Base-by-base conservation (phyloP, 2,888 invertebrate species). In the Tenthredo scrophulariae region DNA sequence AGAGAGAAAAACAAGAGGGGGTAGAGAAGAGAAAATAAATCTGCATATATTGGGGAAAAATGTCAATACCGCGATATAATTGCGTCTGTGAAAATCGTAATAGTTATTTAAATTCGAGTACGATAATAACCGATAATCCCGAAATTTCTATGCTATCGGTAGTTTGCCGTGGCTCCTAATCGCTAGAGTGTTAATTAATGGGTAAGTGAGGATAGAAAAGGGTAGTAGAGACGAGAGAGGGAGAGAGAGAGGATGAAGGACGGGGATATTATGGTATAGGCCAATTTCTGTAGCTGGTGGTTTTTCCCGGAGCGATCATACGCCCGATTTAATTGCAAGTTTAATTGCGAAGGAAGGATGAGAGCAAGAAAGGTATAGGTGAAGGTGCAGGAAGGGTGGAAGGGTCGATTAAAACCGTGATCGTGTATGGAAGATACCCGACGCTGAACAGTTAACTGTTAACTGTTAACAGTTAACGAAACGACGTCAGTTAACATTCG, bases 401-500 rank as follows among this genome's bases (percentile, higher is more conserved):
- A 92, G 91, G 89, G 91, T 88, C 92, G 92, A 93, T 93, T 92
- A 93, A 92, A 93, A 92, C 90, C 91, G 92, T 92, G 92, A 92
- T 54, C 18, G 54, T 7, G n/a, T n/a, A 54, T n/a, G 54, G n/a
- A 6, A 2, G 54, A n/a, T 18, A 15, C 29, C 33, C n/a, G n/a
- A 67, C 26, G 29, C 37, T 7, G 70, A 70, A 70, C 37, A 37
- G 72, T 43, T 43, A 43, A 74, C 40, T 43, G 43, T 43, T 40
- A 74, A 74, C 72, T 43, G 72, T 74, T 74, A 74, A 74, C 72
- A 74, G 72, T 74, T 43, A 62, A 62, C 80, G 40, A 40, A 80
- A 80, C 80, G 80, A 80, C 80, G 80, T 89, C 90, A 91, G 92
- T 93, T 93, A 93, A 92, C 91, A 92, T 91, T 91, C 89, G 91